Evolutionary conservation across 1,140 invertebrate genomes (phyloP), one percentile per base, ranked within the genome.

Genomic region (Halyomorpha halys): DNA sequence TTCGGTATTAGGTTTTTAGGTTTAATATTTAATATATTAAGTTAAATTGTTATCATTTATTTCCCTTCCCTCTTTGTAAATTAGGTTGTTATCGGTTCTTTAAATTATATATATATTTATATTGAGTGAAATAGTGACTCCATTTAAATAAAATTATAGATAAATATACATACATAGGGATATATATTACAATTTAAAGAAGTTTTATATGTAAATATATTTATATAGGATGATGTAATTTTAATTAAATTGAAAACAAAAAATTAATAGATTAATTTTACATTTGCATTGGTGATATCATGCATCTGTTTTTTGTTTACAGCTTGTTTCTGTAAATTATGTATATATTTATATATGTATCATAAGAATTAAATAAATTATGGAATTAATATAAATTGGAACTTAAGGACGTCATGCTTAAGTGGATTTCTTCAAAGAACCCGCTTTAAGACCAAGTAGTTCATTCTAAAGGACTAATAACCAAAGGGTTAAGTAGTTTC

Each of bases 41-140:
- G 25, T 19, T 60, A 21, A 60, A 44, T 60, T 34, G 39, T 60
- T 60, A 60, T 39, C 16, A 39, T 44, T 60, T 60, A 44, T 25
- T 60, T 25, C 59, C 30, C 21, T 44, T 60, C 44, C 30, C 30
- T 19, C 34, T 39, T 39, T 53, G 25, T 63, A 51, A 44, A 54
- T 63, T 63, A 63, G 47, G 47, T 63, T 63, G 62, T 63, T 63
- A 63, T 63, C 23, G 11, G 47, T 19, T 51, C 44, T 53, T 63
- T 63, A 63, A 63, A 63, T 63, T 53, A 63, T 63, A 63, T 60
- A 44, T 60, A 21, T 60, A 60, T 21, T 18, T 60, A 21, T 60
- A 60, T 34, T 39, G 9, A 19, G 16, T 39, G 13, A 39, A 56
- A 23, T 23, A 23, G 19, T 25, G 19, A 56, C 53, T 49, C n/a